Percentiles rank a stretch among this genome's conserved stretches.
Conservation (phyloP, 2,113 vertebrate species). For the Amphiprion ocellaris region DNA sequence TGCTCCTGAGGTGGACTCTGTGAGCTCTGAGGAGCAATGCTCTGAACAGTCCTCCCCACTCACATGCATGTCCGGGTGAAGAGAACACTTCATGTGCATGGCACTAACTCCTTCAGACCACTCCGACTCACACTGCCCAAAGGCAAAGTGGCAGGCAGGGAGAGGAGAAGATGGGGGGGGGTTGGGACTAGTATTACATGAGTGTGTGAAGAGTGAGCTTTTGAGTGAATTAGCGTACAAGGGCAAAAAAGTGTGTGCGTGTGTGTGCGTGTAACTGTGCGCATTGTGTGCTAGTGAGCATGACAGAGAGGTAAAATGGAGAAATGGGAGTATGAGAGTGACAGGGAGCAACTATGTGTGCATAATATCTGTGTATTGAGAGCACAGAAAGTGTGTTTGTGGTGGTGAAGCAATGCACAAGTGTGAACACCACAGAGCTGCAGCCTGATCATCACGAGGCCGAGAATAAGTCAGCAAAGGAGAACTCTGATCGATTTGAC, state of each 20-base stretch:
- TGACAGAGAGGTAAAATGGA: constrained; percentile 60
- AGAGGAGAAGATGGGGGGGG: constrained; percentile 8
- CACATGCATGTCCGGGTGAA: constrained; percentile 67
- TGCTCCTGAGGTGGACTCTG: constrained; percentile 51
- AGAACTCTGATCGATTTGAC: constrained; percentile 34
- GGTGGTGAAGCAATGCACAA: constrained; percentile 23
- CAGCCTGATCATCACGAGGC: constrained; percentile 39
- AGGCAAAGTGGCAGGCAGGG: constrained; percentile 77
- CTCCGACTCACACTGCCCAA: constrained; percentile 74
- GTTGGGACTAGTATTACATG: constrained; percentile 50
- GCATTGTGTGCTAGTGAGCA: constrained; percentile 60
- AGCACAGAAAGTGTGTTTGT: constrained; percentile 41
- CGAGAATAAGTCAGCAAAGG: constrained; percentile 29
- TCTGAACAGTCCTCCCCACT: constrained; percentile 65
- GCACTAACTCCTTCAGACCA: constrained; percentile 82
- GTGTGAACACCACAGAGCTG: constrained; percentile 44
- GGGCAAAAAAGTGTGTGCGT: constrained; percentile 30
- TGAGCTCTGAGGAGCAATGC: constrained; percentile 62
- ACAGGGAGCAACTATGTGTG: constrained; percentile 63
- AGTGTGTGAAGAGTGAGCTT: constrained; percentile 71
- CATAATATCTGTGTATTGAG: constrained; percentile 53
- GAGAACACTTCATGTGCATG: constrained; percentile 77
- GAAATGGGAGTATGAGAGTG: constrained; percentile 38
- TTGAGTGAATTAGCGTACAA: constrained; percentile 60
- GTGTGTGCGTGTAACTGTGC: constrained; percentile 44